Evolutionary conservation across 2,113 vertebrate species (phyloP).

Genomic region (Ovibos moschatus): DNA sequence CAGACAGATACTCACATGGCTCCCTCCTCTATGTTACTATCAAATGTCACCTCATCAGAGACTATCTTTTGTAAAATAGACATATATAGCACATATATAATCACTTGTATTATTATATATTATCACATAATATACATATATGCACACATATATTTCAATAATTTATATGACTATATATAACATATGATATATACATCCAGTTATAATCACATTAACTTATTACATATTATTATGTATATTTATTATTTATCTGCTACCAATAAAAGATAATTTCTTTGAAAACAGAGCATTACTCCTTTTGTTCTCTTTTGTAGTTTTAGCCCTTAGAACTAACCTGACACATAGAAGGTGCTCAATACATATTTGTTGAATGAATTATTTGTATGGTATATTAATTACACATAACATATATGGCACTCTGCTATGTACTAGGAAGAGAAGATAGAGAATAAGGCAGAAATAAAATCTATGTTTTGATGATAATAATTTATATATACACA

Average conservation of each 20-base stretch:
- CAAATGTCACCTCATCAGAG: not conserved
- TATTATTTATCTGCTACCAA: not conserved
- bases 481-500: not conserved
- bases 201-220: not conserved
- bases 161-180: not conserved
- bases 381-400: not conserved
- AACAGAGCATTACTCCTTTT: not conserved
- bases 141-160: not conserved
- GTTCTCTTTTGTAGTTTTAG: not conserved
- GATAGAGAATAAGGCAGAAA: not conserved
- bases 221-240: not conserved
- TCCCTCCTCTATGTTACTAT: not conserved
- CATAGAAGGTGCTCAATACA: not conserved
- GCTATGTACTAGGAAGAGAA: not conserved
- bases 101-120: not conserved
- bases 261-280: not conserved
- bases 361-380: not conserved
- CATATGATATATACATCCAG: not conserved
- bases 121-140: not conserved
- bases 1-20: not conserved
- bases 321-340: not conserved
- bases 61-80: not conserved
- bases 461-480: not conserved
- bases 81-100: not conserved
- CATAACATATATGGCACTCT: not conserved